Conservation (phyloP, 2,113 vertebrate species). For the Hassar affinis region DNA sequence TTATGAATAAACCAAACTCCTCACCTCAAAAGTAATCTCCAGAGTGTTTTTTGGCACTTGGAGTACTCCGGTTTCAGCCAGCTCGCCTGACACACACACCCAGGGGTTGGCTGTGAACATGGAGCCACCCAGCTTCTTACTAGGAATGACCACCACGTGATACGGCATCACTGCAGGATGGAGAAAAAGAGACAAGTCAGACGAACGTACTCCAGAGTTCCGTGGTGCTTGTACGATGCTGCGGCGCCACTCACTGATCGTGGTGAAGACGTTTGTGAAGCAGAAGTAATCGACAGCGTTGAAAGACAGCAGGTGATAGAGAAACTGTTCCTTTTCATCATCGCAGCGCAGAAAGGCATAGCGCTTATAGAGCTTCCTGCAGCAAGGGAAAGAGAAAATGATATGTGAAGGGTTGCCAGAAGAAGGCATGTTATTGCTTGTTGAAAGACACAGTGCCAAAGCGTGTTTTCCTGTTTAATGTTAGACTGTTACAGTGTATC, state of each 20-base stretch:
- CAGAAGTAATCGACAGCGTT: slow-evolving; percentile 99
- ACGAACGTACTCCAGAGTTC: not conserved
- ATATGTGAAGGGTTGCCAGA: not conserved
- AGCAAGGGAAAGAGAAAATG: slow-evolving; percentile 55
- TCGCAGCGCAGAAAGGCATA: slow-evolving; percentile 97
- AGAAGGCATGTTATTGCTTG: slow-evolving; percentile 4
- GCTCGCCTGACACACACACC: slow-evolving; percentile 96
- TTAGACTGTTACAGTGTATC: too few species aligned
- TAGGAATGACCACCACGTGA: slow-evolving; percentile 90
- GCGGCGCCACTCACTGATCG: slow-evolving; percentile 84
- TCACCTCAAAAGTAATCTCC: slow-evolving; percentile 97
- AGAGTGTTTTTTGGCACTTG: slow-evolving; percentile 91
- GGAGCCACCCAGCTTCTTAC: slow-evolving; percentile 95
- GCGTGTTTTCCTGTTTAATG: too few species aligned
- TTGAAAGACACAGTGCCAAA: slow-evolving; percentile 1
- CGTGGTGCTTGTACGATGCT: not conserved
- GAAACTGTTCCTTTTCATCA: slow-evolving; percentile 98
- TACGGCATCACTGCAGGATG: slow-evolving; percentile 90
- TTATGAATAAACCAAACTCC: slow-evolving; percentile 32
- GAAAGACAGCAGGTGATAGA: slow-evolving; percentile 97
- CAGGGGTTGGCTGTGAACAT: slow-evolving; percentile 99
- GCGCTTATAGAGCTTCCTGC: slow-evolving; percentile 95
- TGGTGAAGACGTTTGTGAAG: slow-evolving; percentile 98
- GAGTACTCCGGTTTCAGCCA: slow-evolving; percentile 92
- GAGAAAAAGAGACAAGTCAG: not conserved